Evolutionary conservation across 2,888 invertebrate species (phyloP).

Genomic region (Camptogramma bilineatum): DNA sequence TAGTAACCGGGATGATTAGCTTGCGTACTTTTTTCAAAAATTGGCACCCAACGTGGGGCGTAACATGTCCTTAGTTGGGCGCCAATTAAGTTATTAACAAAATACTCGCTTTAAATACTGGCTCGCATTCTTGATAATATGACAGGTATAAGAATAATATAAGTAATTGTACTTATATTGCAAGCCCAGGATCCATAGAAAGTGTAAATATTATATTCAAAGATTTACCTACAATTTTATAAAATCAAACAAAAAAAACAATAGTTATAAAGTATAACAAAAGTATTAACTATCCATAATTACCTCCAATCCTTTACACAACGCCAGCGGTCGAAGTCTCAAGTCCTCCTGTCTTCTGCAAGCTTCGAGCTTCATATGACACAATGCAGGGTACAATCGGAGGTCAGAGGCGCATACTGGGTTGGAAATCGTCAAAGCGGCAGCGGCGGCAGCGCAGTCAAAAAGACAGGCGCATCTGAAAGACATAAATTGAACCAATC

Average conservation of each 20-base stretch:
- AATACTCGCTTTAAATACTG: too few species aligned
- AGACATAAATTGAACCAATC: neutral
- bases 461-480: slow-evolving; percentile 89
- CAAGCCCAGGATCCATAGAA: too few species aligned
- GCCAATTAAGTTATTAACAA: neutral
- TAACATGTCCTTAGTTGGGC: neutral
- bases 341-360: slow-evolving; percentile 93
- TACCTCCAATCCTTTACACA: slow-evolving; percentile 92
- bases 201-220: too few species aligned
- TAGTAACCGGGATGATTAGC: neutral
- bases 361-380: slow-evolving; percentile 94
- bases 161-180: too few species aligned
- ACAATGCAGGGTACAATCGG: slow-evolving; percentile 91
- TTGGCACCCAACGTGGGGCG: neutral
- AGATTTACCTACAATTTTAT: too few species aligned
- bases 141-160: too few species aligned
- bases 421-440: slow-evolving; percentile 79
- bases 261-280: too few species aligned
- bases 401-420: slow-evolving; percentile 94
- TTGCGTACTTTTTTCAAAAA: neutral
- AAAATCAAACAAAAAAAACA: too few species aligned
- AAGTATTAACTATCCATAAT: too few species aligned
- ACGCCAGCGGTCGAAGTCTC: slow-evolving; percentile 89
- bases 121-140: too few species aligned
- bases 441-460: slow-evolving; percentile 88